These are phyloP conservation scores for Goniozus legneri DNA, from an alignment of 1,140 invertebrate species.

Conservation along the genomic window DNA sequence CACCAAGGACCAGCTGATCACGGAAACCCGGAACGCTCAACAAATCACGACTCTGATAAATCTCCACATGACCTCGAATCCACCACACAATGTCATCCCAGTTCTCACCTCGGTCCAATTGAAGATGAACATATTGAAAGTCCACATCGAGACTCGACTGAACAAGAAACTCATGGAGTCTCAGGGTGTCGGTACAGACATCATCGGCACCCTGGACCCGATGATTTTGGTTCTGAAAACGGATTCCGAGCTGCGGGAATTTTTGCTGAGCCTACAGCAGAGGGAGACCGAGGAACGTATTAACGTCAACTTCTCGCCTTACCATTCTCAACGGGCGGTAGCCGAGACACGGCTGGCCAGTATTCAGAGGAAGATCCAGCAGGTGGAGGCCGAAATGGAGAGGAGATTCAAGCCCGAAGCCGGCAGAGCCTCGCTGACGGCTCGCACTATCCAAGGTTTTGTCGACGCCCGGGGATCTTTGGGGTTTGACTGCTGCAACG, in stretches of 20 bases:
- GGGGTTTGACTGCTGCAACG: constrained; percentile 6
- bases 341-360: constrained; percentile 34
- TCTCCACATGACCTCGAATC: constrained; percentile 42
- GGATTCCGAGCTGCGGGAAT: constrained; percentile 39
- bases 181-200: constrained; percentile 29
- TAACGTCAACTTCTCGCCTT: constrained; percentile 38
- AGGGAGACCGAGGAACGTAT: constrained; percentile 42
- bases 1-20: constrained; percentile 40
- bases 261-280: constrained; percentile 31
- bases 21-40: constrained; percentile 37
- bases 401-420: constrained; percentile 22
- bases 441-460: constrained; percentile 20
- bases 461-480: constrained; percentile 12
- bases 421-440: constrained; percentile 13
- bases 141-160: constrained; percentile 33
- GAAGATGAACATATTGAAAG: constrained; percentile 43
- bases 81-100: constrained; percentile 35
- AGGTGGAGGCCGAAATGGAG: constrained; percentile 42
- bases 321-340: constrained; percentile 35
- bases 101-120: constrained; percentile 41
- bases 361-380: constrained; percentile 37
- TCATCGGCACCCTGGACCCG: constrained; percentile 25
- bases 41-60: constrained; percentile 43
- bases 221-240: constrained; percentile 34
- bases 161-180: constrained; percentile 39